phyloP scores from a whole-genome alignment of 1,140 invertebrate genomes.

The Potamilus streckersoni region DNA sequence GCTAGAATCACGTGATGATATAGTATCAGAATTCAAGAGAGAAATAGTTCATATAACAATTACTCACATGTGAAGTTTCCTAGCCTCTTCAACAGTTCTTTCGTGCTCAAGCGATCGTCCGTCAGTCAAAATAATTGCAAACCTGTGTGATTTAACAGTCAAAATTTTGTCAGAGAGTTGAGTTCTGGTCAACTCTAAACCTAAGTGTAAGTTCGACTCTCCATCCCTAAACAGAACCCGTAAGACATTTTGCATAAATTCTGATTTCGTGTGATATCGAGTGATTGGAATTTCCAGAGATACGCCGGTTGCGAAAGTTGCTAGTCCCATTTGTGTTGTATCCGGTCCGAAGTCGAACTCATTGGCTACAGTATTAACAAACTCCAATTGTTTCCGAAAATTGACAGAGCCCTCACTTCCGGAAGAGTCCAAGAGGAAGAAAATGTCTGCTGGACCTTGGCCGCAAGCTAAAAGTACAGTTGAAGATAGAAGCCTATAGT shows the following conservation, averaged over 20 bases:
- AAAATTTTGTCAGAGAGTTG: too few relatives aligned
- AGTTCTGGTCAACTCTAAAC: neutral
- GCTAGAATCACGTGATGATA: too few relatives aligned
- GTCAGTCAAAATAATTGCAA: too few relatives aligned
- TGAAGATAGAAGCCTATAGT: too few relatives aligned
- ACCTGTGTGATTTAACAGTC: too few relatives aligned
- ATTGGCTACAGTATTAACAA: neutral
- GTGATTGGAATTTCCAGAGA: neutral
- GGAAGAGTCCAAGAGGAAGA: conserved; percentile 1
- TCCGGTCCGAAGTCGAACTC: neutral
- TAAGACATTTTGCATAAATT: neutral
- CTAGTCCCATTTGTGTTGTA: neutral
- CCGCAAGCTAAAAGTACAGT: neutral
- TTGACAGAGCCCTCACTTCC: conserved; percentile 5
- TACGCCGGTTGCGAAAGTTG: neutral
- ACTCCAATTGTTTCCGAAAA: conserved; percentile 1
- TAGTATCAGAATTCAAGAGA: too few relatives aligned
- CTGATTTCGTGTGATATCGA: too few relatives aligned
- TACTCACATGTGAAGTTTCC: too few relatives aligned
- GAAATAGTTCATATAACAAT: too few relatives aligned
- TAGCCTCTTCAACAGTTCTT: too few relatives aligned
- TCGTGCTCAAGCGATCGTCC: too few relatives aligned
- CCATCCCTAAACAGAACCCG: neutral
- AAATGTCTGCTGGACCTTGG: neutral
- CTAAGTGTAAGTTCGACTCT: neutral